Evolutionary conservation across 1,140 invertebrate species (phyloP), one percentile per base, ranked within the genome.

Genomic region (Mercenaria mercenaria): DNA sequence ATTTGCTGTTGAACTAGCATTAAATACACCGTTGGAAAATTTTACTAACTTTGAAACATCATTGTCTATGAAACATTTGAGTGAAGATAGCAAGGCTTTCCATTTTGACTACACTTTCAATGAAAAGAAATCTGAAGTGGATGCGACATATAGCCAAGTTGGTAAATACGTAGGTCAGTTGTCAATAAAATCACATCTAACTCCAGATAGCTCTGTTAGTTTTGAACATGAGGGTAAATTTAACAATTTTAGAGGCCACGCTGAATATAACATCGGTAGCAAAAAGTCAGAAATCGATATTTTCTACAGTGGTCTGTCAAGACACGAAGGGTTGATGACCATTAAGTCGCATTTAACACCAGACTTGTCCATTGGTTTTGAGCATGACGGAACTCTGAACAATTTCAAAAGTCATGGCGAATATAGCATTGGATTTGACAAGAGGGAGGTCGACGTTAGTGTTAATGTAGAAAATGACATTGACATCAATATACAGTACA

Each of bases 261-360:
- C 77, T 37, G 59, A 88, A 10, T 79, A 47, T 23, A 50, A 20
- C 8, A 37, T 81, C 39, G 77, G 77, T 18, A 29, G 37, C 0
- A 64, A 88, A 11, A 88, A 80, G 29, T 81, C 86, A 3, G 86
- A 88, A 39, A 39, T 67, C 0, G 76, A 81, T 18, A 39, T 76
- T 52, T 56, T 43, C 64, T 85, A 50, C 32, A 74, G 23, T 41
- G 67, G 26, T n/a, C 4, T 56, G 15, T 50, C 43, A 3, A 69
- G 34, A 32, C 10, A 43, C 2, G 64, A 74, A 59, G 83, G 83
- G 3, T 41, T 56, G 32, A 11, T 76, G 15, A 23, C 26, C n/a
- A 13, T 85, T n/a, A 34, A 26, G 2, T 85, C 83, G 4, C 32
- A 52, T 39, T 34, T 85, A 3, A 56, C 15, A 23, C 67, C 83